These are phyloP conservation scores for Melanitta fusca DNA, from an alignment of 2,797 vertebrate genomes.

Conservation along the genomic window DNA sequence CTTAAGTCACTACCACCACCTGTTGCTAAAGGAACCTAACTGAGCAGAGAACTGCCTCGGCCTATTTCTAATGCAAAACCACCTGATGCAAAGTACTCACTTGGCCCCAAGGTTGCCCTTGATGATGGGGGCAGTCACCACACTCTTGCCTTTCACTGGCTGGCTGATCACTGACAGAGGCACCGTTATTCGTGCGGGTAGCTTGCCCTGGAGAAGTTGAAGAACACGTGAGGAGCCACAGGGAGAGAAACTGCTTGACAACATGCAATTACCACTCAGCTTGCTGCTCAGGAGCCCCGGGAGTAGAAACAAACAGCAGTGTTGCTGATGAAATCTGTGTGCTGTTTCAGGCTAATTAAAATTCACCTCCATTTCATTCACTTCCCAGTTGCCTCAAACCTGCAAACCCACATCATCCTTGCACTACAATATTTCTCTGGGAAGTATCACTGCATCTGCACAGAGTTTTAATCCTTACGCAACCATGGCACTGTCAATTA, in stretches of 20 bases:
- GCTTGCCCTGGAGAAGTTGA: constrained; percentile 86
- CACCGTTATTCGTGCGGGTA: constrained; percentile 94
- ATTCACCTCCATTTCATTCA: background rate
- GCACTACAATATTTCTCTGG: background rate
- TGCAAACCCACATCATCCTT: background rate
- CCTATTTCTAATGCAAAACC: background rate
- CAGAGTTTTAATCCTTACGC: background rate
- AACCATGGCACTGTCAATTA: background rate
- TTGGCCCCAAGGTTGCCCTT: constrained; percentile 96
- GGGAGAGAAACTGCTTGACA: background rate
- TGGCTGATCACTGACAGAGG: constrained; percentile 96
- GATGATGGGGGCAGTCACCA: constrained; percentile 93
- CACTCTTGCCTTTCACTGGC: constrained; percentile 94
- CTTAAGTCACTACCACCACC: background rate
- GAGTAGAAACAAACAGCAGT: background rate
- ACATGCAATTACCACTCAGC: background rate
- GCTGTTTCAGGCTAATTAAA: background rate
- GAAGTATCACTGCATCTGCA: background rate
- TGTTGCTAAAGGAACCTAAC: background rate
- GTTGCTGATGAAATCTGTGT: background rate
- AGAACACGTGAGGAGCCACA: background rate
- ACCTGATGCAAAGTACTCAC: constrained; percentile 79
- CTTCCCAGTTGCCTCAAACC: background rate
- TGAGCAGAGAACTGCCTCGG: background rate
- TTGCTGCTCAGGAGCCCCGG: background rate